phyloP scores from a whole-genome alignment of 2,113 vertebrate genomes.

The Semnopithecus entellus region DNA sequence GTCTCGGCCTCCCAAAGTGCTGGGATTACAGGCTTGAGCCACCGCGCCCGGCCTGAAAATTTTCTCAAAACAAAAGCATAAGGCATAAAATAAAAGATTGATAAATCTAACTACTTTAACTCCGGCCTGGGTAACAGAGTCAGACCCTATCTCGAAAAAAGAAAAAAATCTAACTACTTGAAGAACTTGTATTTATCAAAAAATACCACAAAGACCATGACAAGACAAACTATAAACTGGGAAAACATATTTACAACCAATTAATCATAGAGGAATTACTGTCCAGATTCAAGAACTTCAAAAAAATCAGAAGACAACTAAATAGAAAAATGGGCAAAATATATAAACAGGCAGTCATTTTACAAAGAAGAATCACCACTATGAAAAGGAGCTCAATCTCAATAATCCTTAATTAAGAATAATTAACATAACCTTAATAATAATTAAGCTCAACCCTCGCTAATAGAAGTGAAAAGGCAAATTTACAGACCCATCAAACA shows the following conservation, averaged over 20 bases:
- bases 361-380: neutral
- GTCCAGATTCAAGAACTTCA: neutral
- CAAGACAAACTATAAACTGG: neutral
- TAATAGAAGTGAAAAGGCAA: neutral
- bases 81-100: neutral
- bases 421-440: neutral
- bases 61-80: neutral
- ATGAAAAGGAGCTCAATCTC: neutral
- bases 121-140: neutral
- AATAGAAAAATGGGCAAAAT: neutral
- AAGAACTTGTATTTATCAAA: neutral
- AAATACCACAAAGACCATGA: neutral
- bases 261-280: neutral
- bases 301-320: neutral
- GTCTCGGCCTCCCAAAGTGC: too few species aligned
- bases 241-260: neutral
- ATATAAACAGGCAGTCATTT: neutral
- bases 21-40: too few species aligned
- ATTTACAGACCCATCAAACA: neutral
- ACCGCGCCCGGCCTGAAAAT: neutral
- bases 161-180: neutral
- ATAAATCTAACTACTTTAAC: neutral
- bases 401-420: neutral
- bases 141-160: neutral
- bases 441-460: neutral